phyloP scores from a whole-genome alignment of 2,888 invertebrate genomes.

The Monochamus alternatus region DNA sequence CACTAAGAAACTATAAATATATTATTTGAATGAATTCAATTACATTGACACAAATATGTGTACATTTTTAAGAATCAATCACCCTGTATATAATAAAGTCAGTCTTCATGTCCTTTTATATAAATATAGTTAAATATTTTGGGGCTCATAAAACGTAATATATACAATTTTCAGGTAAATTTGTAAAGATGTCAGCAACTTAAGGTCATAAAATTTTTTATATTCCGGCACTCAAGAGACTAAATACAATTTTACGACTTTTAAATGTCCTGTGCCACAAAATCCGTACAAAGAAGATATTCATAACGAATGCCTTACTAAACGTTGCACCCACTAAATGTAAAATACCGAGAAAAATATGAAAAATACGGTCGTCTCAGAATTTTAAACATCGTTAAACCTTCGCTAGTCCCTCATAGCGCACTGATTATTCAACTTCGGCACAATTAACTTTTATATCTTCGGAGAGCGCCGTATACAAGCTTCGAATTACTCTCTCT shows the following conservation, averaged over 20 bases:
- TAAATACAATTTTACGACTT: slow-evolving; percentile 61
- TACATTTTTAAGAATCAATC: too few relatives aligned
- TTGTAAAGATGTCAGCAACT: slow-evolving; percentile 51
- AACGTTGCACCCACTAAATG: slow-evolving; percentile 57
- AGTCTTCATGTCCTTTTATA: background rate
- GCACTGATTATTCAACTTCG: slow-evolving; percentile 54
- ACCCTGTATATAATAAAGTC: background rate
- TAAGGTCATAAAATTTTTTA: slow-evolving; percentile 49
- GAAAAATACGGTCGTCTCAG: slow-evolving; percentile 51
- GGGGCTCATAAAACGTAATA: slow-evolving; percentile 27
- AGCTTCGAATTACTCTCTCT: slow-evolving; percentile 3
- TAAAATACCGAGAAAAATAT: slow-evolving; percentile 56
- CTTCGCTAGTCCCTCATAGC: slow-evolving; percentile 41
- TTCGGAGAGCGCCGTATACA: slow-evolving; percentile 29
- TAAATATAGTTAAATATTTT: background rate
- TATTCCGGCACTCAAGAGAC: slow-evolving; percentile 57
- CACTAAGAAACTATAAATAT: too few relatives aligned
- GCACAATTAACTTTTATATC: slow-evolving; percentile 55
- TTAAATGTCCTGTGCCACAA: slow-evolving; percentile 57
- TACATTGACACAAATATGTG: too few relatives aligned
- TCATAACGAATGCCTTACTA: slow-evolving; percentile 56
- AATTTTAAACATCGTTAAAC: slow-evolving; percentile 57
- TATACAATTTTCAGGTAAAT: slow-evolving; percentile 48
- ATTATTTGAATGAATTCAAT: too few relatives aligned
- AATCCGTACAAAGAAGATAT: slow-evolving; percentile 57